Conservation (phyloP, 64 coral and sea anemone genomes). For the Montipora capricornis region DNA sequence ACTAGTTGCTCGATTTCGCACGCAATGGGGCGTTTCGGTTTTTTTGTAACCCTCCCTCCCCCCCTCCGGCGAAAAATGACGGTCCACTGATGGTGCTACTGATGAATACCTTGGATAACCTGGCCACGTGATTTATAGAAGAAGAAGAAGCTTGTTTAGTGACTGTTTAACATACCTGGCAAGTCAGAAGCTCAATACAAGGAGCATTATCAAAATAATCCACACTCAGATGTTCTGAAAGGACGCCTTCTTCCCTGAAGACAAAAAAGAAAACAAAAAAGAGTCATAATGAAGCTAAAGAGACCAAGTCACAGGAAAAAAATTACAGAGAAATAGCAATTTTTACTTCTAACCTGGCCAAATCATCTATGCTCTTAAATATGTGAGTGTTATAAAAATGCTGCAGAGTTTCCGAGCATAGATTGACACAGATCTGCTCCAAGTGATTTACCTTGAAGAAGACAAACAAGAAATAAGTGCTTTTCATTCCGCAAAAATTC, state of each 20-base stretch:
- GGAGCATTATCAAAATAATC: constrained; percentile 87
- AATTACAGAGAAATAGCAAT: neutral
- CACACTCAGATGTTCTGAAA: constrained; percentile 52
- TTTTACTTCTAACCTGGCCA: constrained; percentile 54
- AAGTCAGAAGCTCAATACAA: constrained; percentile 88
- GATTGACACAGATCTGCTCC: constrained; percentile 90
- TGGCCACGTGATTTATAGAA: too few relatives aligned
- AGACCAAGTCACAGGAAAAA: neutral
- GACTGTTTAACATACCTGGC: constrained; percentile 55
- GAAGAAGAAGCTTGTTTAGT: too few relatives aligned
- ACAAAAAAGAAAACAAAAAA: constrained; percentile 1
- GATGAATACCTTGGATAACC: too few relatives aligned
- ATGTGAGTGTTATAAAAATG: constrained; percentile 98
- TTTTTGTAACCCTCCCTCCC: too few relatives aligned
- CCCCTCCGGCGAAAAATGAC: too few relatives aligned
- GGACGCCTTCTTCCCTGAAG: constrained; percentile 75
- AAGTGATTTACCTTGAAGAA: constrained; percentile 77
- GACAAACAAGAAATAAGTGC: neutral
- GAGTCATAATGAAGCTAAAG: neutral
- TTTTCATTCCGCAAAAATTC: too few relatives aligned
- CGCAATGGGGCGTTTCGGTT: too few relatives aligned
- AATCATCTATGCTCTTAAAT: constrained; percentile 92
- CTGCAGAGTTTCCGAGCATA: constrained; percentile 97
- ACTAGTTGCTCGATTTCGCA: too few relatives aligned
- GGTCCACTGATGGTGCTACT: too few relatives aligned